Conservation (phyloP, 1,140 invertebrate species). For the Pantala flavescens region DNA sequence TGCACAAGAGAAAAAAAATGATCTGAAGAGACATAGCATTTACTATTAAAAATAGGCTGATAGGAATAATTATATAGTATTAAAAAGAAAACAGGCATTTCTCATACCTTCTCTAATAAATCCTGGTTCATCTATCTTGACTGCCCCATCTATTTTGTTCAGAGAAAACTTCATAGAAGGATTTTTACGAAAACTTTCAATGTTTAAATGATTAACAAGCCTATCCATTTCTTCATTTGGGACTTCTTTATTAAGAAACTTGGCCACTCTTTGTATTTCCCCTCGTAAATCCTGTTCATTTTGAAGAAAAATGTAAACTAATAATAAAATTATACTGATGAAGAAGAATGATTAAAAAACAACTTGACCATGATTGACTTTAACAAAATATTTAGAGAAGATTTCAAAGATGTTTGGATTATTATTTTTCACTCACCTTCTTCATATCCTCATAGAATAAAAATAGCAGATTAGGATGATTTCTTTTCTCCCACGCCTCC, state of each 20-base stretch:
- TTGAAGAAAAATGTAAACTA: neutral
- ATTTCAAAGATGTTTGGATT: too few species aligned
- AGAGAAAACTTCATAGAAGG: slow-evolving; percentile 24
- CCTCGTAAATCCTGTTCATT: slow-evolving; percentile 44
- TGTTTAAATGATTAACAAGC: slow-evolving; percentile 48
- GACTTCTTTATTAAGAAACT: slow-evolving; percentile 45
- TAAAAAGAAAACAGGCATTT: too few species aligned
- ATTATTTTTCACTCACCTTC: slow-evolving; percentile 30
- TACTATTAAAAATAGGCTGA: too few species aligned
- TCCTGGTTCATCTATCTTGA: neutral
- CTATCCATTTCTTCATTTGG: slow-evolving; percentile 38
- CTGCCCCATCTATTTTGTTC: neutral
- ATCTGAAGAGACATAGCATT: too few species aligned
- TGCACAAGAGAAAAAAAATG: too few species aligned
- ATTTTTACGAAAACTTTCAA: slow-evolving; percentile 58
- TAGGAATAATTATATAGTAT: too few species aligned
- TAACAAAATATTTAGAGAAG: too few species aligned
- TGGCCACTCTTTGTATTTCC: slow-evolving; percentile 50
- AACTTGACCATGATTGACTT: too few species aligned
- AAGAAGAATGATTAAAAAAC: too few species aligned
- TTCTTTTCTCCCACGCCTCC: slow-evolving; percentile 53
- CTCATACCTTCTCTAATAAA: slow-evolving; percentile 11
- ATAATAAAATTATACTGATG: too few species aligned
- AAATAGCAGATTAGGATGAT: slow-evolving; percentile 61
- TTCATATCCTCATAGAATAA: slow-evolving; percentile 71